Base-by-base conservation (phyloP, 2,888 invertebrate species). In the Blastobasis adustella region DNA sequence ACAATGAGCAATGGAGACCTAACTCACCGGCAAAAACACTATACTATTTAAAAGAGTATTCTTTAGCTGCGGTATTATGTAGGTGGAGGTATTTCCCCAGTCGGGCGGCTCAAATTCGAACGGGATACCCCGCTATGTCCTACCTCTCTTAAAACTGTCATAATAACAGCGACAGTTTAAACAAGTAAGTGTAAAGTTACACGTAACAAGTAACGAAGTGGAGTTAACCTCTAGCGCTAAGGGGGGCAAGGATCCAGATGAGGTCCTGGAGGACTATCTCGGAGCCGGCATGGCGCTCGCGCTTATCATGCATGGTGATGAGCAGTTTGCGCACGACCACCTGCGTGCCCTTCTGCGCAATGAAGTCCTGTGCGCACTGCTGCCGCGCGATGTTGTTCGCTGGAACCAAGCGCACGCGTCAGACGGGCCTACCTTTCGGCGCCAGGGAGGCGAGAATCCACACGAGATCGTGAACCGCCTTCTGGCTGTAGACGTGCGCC, bases 361-460 rank as follows among this genome's bases (percentile, higher is more conserved):
- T 82, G 66, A 91, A 77, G 64, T 90, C 88, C 59, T 80, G 80
- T 49, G 90, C 79, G 58, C 89, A 89, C 55, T 82, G 73, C 61
- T 82, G 82, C 49, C 89, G 69, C 47, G 71, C 59, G 55, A 70
- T 65, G 71, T 87, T 89, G 73, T 84, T 88, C 50, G 80, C 90
- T 90, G 80, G 52, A 87, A 85, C 54, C 62, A 71, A 61, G 49
- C 58, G 52, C 54, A 49, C 43, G 51, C 9, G 47, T 70, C 61
- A 66, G 47, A 42, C 5, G 42, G 53, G 51, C 64, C 61, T 82
- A 90, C 90, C 90, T 89, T 79, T 86, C 42, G 89, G 85, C 36
- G 90, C 84, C 57, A 92, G 77, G 62, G 91, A 89, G 69, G 90
- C 90, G 60, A 92, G 76, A 65, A 91, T 88, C 90, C 91, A 91